Base-by-base conservation (phyloP, 2,888 invertebrate genomes). In the Thelaira solivaga region DNA sequence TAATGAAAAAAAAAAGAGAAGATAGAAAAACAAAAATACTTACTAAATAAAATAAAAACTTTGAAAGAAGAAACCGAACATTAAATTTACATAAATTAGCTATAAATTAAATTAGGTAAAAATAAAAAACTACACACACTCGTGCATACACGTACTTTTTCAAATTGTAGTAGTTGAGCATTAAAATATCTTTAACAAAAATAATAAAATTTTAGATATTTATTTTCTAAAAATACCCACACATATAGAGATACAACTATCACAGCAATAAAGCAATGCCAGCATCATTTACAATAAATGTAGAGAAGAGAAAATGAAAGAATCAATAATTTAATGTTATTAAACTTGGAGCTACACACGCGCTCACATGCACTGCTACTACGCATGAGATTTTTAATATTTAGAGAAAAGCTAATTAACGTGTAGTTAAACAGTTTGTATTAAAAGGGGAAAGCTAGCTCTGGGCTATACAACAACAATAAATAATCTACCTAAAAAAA, bases 71-170 rank as follows among this genome's bases (percentile, higher is more conserved):
- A 75, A 72, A 65, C 61, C 18, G 61, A 68, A 67, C 51, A 76
- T 68, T 75, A 59, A 77, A 81, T 80, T 81, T 77, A 75, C 81
- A 81, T 81, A 81, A 80, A 81, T 77, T 62, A 73, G 72, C 77
- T 71, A 81, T 81, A 81, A 80, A 81, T 80, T 80, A 80, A 80
- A 80, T 80, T 76, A 81, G 80, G 74, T 79, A 81, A 76, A 76
- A 75, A 76, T 67, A 79, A 4, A 4, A 6, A 39, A n/a, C 7
- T 31, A 26, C n/a, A 45, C 18, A 18, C n/a, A 45, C 8, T 4
- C 7, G 2, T 26, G 47, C 45, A 34, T n/a, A 68, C 16, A 10
- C 8, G 41, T 4, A 16, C 31, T n/a, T 0, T 51, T 7, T 34
- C 18, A 18, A 13, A 36, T 55, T 45, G 53, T 55, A 34, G 55